Evolutionary conservation across 2,888 invertebrate species (phyloP).

Genomic region (Choreutis nemorana): DNA sequence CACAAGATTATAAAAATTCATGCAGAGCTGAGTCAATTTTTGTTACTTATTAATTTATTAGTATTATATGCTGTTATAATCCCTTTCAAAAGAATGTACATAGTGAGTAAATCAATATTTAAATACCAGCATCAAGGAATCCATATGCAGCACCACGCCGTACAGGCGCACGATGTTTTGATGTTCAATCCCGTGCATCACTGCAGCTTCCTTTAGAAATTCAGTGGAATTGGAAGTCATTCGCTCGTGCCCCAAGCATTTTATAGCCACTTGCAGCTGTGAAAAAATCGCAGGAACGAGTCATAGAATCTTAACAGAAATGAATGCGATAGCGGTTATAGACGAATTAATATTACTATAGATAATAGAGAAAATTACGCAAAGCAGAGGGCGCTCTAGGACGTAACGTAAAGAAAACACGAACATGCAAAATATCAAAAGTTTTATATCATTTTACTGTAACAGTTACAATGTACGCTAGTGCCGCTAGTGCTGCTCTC

Average conservation of each 20-base stretch:
- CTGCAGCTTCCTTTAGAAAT: conserved; percentile 97
- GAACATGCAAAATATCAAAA: no score
- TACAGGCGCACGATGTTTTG: conserved; percentile 96
- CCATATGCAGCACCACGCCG: conserved; percentile 95
- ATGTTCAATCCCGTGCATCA: conserved; percentile 98
- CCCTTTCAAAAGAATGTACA: no score
- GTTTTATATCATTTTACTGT: no score
- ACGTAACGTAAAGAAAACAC: no score
- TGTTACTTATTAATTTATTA: no score
- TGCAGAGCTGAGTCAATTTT: no score
- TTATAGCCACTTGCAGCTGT: conserved; percentile 95
- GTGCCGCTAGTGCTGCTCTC: no score
- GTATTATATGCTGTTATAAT: no score
- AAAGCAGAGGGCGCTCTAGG: no score
- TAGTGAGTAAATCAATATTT: background rate
- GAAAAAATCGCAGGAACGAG: conserved; percentile 15
- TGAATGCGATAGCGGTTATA: no score
- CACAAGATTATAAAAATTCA: no score
- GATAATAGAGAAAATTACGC: background rate
- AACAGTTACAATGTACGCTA: no score
- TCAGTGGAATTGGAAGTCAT: conserved; percentile 97
- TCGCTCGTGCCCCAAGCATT: conserved; percentile 92
- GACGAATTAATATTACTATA: conserved; percentile 1
- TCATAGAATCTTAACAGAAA: conserved; percentile 6
- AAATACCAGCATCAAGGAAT: conserved; percentile 77